These are phyloP conservation scores for Porites divaricata DNA, from an alignment of 92 coral and sea anemone genomes.

Conservation along the genomic window DNA sequence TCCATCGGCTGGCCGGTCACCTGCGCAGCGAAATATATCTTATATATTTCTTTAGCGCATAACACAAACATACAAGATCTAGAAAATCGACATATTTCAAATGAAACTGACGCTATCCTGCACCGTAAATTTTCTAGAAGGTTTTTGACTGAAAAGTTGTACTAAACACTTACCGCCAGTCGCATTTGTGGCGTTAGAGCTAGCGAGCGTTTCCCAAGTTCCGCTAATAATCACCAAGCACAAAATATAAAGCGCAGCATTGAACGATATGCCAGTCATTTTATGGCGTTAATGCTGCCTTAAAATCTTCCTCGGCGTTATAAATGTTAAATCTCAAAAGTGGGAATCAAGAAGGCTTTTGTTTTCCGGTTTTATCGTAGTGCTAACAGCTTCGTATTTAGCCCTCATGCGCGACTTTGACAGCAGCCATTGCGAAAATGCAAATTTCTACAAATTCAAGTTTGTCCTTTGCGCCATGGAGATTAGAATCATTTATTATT, in stretches of 20 bases:
- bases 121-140: background rate
- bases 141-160: background rate
- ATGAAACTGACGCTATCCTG: background rate
- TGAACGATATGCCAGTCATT: background rate
- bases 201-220: background rate
- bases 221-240: background rate
- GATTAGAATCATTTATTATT: conserved; percentile 42
- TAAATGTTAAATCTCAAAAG: background rate
- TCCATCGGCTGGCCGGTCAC: background rate
- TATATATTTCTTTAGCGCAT: background rate
- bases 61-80: background rate
- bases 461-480: conserved; percentile 13
- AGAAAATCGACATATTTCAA: too few relatives aligned
- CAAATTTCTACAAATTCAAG: conserved; percentile 51
- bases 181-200: background rate
- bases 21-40: background rate
- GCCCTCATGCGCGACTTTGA: background rate
- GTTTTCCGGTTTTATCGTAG: background rate
- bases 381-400: background rate
- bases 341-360: background rate
- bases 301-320: background rate
- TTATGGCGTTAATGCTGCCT: background rate
- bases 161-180: background rate
- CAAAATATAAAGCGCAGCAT: background rate
- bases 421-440: conserved; percentile 41